These are phyloP conservation scores for Amphiprion clarkii DNA, from an alignment of 2,797 vertebrate genomes.

Conservation along the genomic window DNA sequence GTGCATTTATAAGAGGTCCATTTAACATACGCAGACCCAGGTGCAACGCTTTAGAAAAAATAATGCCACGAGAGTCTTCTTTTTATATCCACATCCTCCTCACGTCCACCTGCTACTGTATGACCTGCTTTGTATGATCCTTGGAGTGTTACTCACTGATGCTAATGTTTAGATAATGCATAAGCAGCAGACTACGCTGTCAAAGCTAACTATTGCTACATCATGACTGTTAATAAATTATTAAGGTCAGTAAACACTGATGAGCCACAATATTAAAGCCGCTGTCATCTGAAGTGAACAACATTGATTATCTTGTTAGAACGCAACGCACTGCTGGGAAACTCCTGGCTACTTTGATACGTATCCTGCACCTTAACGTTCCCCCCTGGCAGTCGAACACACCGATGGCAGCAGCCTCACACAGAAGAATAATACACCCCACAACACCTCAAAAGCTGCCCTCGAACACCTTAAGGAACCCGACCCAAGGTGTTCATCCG, in stretches of 20 bases:
- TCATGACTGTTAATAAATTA: slow-evolving; percentile 4
- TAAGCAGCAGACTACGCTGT: neutral
- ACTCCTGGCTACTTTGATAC: too few relatives aligned
- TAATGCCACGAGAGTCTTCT: neutral
- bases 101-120: slow-evolving; percentile 3
- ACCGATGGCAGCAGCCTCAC: too few relatives aligned
- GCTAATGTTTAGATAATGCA: slow-evolving; percentile 3
- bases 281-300: too few relatives aligned
- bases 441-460: too few relatives aligned
- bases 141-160: slow-evolving; percentile 8
- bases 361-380: too few relatives aligned
- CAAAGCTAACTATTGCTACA: slow-evolving; percentile 2
- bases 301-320: neutral
- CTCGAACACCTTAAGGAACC: too few relatives aligned
- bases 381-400: too few relatives aligned
- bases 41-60: slow-evolving; percentile 18
- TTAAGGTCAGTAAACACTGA: neutral
- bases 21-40: slow-evolving; percentile 18
- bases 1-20: slow-evolving; percentile 8
- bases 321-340: too few relatives aligned
- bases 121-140: slow-evolving; percentile 20
- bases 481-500: too few relatives aligned
- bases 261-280: too few relatives aligned
- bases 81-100: neutral
- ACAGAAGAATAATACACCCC: too few relatives aligned